Evolutionary conservation across 2,797 vertebrate species (phyloP).

Genomic region (Onychomys leucogaster): DNA sequence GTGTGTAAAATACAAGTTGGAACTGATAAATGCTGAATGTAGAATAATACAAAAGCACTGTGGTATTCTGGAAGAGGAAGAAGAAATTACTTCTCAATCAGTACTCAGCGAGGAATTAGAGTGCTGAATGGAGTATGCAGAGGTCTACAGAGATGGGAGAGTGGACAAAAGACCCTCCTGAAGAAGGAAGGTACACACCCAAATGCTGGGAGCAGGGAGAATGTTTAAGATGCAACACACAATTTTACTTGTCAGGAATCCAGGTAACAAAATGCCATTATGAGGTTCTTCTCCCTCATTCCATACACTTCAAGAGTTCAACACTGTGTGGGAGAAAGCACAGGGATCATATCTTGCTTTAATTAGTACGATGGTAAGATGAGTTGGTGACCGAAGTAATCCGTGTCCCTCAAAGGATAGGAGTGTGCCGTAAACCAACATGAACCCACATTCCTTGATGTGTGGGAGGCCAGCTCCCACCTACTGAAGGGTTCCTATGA

Average conservation of each 20-base stretch:
- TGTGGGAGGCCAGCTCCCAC: too few relatives aligned
- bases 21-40: not conserved
- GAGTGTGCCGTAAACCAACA: not conserved
- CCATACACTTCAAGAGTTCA: not conserved
- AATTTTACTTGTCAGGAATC: not conserved
- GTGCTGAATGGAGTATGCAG: not conserved
- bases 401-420: not conserved
- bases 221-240: not conserved
- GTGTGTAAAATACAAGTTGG: not conserved
- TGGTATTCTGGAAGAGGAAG: not conserved
- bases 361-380: not conserved
- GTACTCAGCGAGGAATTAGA: not conserved
- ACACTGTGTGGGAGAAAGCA: not conserved
- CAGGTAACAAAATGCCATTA: not conserved
- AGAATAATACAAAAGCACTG: not conserved
- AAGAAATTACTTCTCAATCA: not conserved
- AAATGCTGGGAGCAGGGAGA: not conserved
- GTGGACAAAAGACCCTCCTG: not conserved
- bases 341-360: not conserved
- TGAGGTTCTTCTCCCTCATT: not conserved
- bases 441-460: not conserved
- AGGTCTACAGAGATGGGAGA: not conserved
- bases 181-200: not conserved
- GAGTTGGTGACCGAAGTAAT: not conserved
- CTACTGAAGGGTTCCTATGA: too few relatives aligned